These are phyloP conservation scores for Smutsia temminckii DNA, from an alignment of 2,797 vertebrate species.

Conservation along the genomic window DNA sequence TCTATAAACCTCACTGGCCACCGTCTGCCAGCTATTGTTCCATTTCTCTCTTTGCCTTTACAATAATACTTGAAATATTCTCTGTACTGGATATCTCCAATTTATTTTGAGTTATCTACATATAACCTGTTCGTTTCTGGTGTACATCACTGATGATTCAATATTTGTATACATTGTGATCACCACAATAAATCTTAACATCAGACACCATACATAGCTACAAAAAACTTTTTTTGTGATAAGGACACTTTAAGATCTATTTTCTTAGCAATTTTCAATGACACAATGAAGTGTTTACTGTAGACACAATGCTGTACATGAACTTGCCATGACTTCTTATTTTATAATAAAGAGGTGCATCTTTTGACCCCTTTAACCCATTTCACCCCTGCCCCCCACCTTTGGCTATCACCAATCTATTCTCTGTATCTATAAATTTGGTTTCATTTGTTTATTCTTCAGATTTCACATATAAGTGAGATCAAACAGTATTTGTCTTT, in stretches of 20 bases:
- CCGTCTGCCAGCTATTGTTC: not conserved
- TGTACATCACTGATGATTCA: not conserved
- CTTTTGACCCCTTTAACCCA: not conserved
- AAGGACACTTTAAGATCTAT: not conserved
- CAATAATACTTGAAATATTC: not conserved
- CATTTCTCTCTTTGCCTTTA: not conserved
- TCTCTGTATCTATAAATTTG: not conserved
- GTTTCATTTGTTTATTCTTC: not conserved
- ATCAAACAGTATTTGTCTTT: not conserved
- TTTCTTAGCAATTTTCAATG: not conserved
- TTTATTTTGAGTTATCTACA: not conserved
- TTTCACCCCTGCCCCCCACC: not conserved
- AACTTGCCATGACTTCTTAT: not conserved
- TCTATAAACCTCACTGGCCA: not conserved
- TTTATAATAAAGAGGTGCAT: not conserved
- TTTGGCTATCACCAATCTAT: not conserved
- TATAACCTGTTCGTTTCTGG: not conserved
- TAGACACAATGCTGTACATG: not conserved
- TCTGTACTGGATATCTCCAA: not conserved
- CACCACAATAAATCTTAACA: not conserved
- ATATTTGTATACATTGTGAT: not conserved
- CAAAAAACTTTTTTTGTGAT: not conserved
- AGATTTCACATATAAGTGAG: not conserved
- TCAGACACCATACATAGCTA: not conserved
- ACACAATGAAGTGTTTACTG: not conserved